Percentiles rank a stretch among this genome's conserved stretches.
These are phyloP conservation scores for Cotesia congregata DNA, from an alignment of 2,888 invertebrate species.

Conservation along the genomic window DNA sequence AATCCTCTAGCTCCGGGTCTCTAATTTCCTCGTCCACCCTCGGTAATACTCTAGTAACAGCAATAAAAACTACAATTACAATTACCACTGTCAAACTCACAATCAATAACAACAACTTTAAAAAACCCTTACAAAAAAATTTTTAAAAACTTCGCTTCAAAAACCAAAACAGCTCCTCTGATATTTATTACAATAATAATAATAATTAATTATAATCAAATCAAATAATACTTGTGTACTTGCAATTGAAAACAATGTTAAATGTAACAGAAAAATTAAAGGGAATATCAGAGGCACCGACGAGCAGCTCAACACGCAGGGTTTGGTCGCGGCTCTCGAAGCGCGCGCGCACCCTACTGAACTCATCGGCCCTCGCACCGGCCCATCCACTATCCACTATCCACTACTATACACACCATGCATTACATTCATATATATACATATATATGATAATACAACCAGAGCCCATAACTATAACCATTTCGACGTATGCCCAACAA, in stretches of 20 bases:
- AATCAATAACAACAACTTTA: no score
- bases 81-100: no score
- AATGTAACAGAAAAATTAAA: not conserved
- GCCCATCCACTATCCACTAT: slow-evolving; percentile 48
- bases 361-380: slow-evolving; percentile 54
- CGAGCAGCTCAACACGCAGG: slow-evolving; percentile 47
- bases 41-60: slow-evolving; percentile 66
- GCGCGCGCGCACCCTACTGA: slow-evolving; percentile 62
- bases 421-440: not conserved
- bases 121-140: no score
- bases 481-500: not conserved
- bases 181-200: not conserved
- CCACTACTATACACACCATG: not conserved
- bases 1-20: slow-evolving; percentile 17
- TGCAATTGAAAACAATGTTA: slow-evolving; percentile 6
- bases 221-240: not conserved
- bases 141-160: no score
- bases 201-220: not conserved
- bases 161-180: not conserved
- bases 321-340: slow-evolving; percentile 55
- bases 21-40: slow-evolving; percentile 61
- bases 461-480: not conserved
- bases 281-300: slow-evolving; percentile 4
- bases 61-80: not conserved
- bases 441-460: not conserved